These are phyloP conservation scores for Nephila pilipes DNA, from an alignment of 1,140 invertebrate genomes.

Conservation along the genomic window DNA sequence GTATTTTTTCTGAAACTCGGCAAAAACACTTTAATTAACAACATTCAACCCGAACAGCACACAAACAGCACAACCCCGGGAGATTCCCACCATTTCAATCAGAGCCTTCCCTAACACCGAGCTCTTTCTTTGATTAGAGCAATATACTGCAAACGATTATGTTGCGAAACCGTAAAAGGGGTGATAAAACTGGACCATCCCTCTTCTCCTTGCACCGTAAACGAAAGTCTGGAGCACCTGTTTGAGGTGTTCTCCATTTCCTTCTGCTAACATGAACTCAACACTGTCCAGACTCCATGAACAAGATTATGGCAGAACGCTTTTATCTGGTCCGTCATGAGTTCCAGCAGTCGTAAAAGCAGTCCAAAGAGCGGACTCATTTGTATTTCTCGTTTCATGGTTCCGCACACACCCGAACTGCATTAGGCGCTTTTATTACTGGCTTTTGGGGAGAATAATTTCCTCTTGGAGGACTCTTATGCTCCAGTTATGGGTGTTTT, in stretches of 20 bases:
- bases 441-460: background rate
- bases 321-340: constrained; percentile 39
- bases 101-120: background rate
- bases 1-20: no score
- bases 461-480: background rate
- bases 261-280: constrained; percentile 10
- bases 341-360: background rate
- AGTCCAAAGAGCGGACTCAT: background rate
- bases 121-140: constrained; percentile 39
- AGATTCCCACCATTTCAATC: constrained; percentile 12
- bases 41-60: background rate
- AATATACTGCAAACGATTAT: constrained; percentile 22
- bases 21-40: constrained; percentile 8
- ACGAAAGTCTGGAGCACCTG: constrained; percentile 23
- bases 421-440: constrained; percentile 3
- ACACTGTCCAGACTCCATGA: background rate
- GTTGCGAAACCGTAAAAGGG: constrained; percentile 35
- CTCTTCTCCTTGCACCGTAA: background rate
- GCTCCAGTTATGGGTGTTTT: background rate
- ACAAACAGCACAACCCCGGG: no score
- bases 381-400: constrained; percentile 34
- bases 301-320: constrained; percentile 26
- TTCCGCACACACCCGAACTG: background rate
- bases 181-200: constrained; percentile 11
- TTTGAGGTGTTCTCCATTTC: constrained; percentile 39